Base-by-base conservation (phyloP, 1,140 invertebrate genomes). In the Tribolium castaneum region DNA sequence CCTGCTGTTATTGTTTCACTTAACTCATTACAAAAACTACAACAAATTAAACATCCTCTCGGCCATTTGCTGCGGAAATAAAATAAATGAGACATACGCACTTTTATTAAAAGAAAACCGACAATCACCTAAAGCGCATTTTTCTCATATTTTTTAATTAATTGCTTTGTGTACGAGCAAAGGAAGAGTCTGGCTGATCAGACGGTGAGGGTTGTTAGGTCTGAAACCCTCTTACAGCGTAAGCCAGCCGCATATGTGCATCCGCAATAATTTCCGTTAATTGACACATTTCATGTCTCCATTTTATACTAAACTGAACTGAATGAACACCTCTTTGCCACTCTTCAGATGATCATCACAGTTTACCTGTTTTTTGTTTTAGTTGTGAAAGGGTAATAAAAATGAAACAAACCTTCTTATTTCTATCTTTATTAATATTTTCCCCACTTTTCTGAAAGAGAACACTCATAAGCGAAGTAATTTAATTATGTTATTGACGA, bases 261-360 rank as follows among this genome's bases (percentile, higher is more conserved):
- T 72, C 70, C 70, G 39, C 70, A 72, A 72, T 73, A 73, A 73
- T 73, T 73, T 52, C 50, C 50, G 71, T 73, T 73, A 73, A 73
- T 54, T 52, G 71, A 73, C 71, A 52, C 50, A 34, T 54, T 73
- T 73, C 49, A 73, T 54, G 30, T 54, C 59, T 66, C 22, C 10
- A 35, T 66, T 66, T 35, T 25, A 66, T 66, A 35, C 16, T 7
- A 66, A 66, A 30, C 14, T 30, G 6, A 59, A 22, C 5, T 30
- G 10, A 59, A 59, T 7, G 22, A 56, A 19, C 0, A 25, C 30
- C 34, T 30, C 39, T 45, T 30, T 30, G 25, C 6, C 6, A 30
- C 4, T 30, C 5, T 30, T 30, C 25, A 30, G 52, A 30, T 30
- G 56, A 62, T 62, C 19, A 30, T 30, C 6, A n/a, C 5, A 45